Evolutionary conservation across 1,140 invertebrate species (phyloP).

Genomic region (Rhizoglyphus robini): DNA sequence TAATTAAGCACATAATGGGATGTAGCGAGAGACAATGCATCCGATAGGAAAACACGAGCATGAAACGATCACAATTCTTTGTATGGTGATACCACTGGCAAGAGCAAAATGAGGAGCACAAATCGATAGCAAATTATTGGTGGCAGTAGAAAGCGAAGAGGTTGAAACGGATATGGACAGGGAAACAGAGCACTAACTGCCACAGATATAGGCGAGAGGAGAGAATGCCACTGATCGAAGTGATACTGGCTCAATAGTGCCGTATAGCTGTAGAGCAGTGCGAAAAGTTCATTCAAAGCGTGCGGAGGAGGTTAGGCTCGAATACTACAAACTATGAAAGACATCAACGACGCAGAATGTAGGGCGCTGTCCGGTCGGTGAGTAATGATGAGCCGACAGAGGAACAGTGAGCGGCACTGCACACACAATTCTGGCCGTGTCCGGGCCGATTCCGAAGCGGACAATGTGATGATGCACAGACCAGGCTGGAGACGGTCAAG

Average conservation of each 20-base stretch:
- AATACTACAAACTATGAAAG: neutral
- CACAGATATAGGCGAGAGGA: neutral
- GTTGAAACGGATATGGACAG: neutral
- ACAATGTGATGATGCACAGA: too few relatives aligned
- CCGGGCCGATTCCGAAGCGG: too few relatives aligned
- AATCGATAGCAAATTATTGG: neutral
- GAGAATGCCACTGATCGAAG: neutral
- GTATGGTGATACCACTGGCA: too few relatives aligned
- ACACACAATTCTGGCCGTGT: too few relatives aligned
- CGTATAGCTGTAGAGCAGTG: neutral
- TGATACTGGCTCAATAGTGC: too few relatives aligned
- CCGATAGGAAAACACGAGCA: too few relatives aligned
- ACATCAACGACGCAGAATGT: neutral
- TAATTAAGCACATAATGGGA: too few relatives aligned
- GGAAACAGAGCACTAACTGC: neutral
- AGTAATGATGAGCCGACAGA: neutral
- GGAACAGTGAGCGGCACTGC: too few relatives aligned
- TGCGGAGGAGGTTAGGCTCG: constrained; percentile 10
- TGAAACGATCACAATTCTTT: too few relatives aligned
- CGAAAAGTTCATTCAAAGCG: constrained; percentile 8
- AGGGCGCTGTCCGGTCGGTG: constrained; percentile 9
- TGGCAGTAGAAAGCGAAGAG: neutral
- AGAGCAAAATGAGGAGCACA: neutral
- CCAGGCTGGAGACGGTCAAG: too few relatives aligned
- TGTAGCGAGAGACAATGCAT: too few relatives aligned